These are phyloP conservation scores for Pseudomyrmex sp. DNA, from an alignment of 1,140 invertebrate genomes.

Conservation along the genomic window DNA sequence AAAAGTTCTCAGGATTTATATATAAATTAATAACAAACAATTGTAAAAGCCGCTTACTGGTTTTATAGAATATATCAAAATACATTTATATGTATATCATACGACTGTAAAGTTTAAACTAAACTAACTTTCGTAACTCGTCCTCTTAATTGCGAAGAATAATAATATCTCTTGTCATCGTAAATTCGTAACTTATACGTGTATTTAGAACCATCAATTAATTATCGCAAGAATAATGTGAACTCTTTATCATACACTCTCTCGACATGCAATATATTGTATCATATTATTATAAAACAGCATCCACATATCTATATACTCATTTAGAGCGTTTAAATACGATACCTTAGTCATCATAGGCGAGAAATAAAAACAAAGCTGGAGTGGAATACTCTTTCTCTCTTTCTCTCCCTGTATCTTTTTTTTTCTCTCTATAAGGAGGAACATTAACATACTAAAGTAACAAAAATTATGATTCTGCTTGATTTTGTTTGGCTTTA, in stretches of 20 bases:
- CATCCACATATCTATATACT: conserved; percentile 64
- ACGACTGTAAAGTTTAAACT: conserved; percentile 30
- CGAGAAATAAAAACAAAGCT: conserved; percentile 81
- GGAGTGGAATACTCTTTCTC: conserved; percentile 74
- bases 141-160: conserved; percentile 34
- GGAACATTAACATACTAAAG: conserved; percentile 83
- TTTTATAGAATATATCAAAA: conserved; percentile 66
- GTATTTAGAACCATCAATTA: conserved; percentile 56
- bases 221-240: conserved; percentile 64
- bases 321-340: conserved; percentile 74
- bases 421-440: conserved; percentile 70
- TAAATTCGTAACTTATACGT: conserved; percentile 66
- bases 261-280: conserved; percentile 67
- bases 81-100: conserved; percentile 51
- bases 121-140: conserved; percentile 37
- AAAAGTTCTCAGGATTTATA: conserved; percentile 59
- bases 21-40: conserved; percentile 70
- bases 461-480: conserved; percentile 81
- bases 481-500: conserved; percentile 76
- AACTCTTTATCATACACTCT: conserved; percentile 66
- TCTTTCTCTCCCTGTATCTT: conserved; percentile 9
- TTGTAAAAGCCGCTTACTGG: conserved; percentile 46
- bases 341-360: conserved; percentile 67
- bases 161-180: conserved; percentile 43
- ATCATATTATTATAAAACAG: conserved; percentile 67